phyloP scores from a whole-genome alignment of 2,888 invertebrate species.

The Helicoverpa assulta region DNA sequence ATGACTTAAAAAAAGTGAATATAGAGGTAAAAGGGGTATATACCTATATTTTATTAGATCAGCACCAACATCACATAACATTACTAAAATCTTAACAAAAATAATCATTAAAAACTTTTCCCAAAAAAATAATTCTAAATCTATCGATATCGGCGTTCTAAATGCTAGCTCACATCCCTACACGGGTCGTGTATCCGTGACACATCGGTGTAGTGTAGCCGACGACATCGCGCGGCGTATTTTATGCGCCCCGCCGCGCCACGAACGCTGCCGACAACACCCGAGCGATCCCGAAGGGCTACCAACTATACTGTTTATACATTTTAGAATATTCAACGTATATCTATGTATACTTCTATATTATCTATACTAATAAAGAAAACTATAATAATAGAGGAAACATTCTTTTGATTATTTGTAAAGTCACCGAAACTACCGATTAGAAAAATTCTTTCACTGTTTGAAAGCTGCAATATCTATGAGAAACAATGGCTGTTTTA shows the following conservation, averaged over 20 bases:
- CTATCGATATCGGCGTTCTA: slow-evolving; percentile 54
- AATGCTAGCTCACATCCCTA: slow-evolving; percentile 49
- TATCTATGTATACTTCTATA: neutral
- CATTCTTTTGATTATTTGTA: too few relatives aligned
- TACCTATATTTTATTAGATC: neutral
- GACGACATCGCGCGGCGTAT: slow-evolving; percentile 76
- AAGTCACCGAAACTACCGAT: too few relatives aligned
- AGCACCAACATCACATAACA: neutral
- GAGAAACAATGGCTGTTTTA: too few relatives aligned
- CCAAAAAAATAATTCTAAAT: neutral
- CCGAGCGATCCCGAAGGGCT: slow-evolving; percentile 56
- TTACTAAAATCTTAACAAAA: neutral
- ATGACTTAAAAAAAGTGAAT: too few relatives aligned
- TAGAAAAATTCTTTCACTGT: too few relatives aligned
- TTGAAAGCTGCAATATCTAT: too few relatives aligned
- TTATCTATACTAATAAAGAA: too few relatives aligned
- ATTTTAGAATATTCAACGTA: slow-evolving; percentile 1
- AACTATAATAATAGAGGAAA: too few relatives aligned
- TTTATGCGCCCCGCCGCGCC: slow-evolving; percentile 82
- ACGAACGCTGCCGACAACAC: slow-evolving; percentile 58
- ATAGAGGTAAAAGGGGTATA: too few relatives aligned
- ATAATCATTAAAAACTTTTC: neutral
- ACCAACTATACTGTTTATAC: slow-evolving; percentile 27
- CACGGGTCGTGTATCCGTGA: slow-evolving; percentile 82
- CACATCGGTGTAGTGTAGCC: slow-evolving; percentile 76